phyloP scores from a whole-genome alignment of 2,113 vertebrate genomes.

The Thryonomys swinderianus region DNA sequence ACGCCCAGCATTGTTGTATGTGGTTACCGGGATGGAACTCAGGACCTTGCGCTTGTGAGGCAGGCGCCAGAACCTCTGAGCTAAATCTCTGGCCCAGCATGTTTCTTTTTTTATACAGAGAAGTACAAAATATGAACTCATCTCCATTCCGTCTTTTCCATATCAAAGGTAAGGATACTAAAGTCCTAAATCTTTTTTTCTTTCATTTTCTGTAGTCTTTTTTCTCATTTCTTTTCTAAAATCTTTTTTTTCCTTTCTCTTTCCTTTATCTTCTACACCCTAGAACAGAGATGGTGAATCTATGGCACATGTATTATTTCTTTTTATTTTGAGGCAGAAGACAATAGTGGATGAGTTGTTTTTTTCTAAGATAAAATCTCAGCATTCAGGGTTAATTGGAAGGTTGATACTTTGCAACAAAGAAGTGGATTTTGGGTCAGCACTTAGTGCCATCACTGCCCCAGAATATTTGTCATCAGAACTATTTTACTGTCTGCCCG shows the following conservation, averaged over 20 bases:
- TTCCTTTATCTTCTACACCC: not conserved
- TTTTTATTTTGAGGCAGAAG: not conserved
- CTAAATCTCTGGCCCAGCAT: too few relatives aligned
- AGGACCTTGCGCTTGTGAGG: too few relatives aligned
- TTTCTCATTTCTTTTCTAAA: not conserved
- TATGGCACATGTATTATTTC: not conserved
- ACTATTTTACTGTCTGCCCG: not conserved
- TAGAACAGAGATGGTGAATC: not conserved
- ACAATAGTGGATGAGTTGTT: not conserved
- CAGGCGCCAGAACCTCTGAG: too few relatives aligned
- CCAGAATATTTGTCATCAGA: not conserved
- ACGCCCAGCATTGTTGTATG: too few relatives aligned
- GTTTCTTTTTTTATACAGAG: constrained; percentile 19
- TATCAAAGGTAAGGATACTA: not conserved
- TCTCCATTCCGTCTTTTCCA: not conserved
- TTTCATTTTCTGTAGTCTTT: not conserved
- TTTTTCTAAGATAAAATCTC: not conserved
- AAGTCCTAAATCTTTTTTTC: not conserved
- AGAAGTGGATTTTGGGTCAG: not conserved
- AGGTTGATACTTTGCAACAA: too few relatives aligned
- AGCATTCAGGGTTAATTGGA: not conserved
- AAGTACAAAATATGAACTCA: not conserved
- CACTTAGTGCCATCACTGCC: not conserved
- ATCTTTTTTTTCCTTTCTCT: not conserved
- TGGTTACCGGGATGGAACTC: too few relatives aligned